Evolutionary conservation across 2,888 invertebrate species (phyloP).

Genomic region (Dexiosoma caninum): DNA sequence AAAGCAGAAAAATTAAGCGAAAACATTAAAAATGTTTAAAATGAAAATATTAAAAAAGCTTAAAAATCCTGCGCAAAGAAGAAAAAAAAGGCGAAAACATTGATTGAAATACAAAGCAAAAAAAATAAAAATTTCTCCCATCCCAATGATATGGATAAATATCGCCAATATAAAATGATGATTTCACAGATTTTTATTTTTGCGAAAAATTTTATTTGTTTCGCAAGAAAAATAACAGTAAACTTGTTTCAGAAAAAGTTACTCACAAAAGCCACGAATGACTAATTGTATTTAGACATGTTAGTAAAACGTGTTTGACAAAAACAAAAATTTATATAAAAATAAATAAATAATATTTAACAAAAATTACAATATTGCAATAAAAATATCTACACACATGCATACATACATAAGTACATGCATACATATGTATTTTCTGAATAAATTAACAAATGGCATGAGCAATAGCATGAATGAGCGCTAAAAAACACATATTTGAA

Average conservation of each 20-base stretch:
- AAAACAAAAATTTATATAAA: background rate
- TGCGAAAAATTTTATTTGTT: background rate
- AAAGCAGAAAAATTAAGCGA: too few relatives aligned
- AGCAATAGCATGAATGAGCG: constrained; percentile 14
- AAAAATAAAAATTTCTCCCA: background rate
- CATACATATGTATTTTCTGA: too few relatives aligned
- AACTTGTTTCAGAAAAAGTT: background rate
- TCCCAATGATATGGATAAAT: background rate
- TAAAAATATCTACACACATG: background rate
- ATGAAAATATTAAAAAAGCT: too few relatives aligned
- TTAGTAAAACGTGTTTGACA: constrained; percentile 56
- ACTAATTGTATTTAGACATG: constrained; percentile 51
- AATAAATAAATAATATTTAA: too few relatives aligned
- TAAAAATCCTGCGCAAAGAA: too few relatives aligned
- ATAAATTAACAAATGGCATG: constrained; percentile 10
- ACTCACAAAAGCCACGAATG: constrained; percentile 2
- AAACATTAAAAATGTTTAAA: too few relatives aligned
- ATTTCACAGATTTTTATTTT: constrained; percentile 27
- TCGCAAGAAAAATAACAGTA: background rate
- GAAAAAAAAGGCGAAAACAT: background rate
- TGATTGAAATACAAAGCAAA: background rate
- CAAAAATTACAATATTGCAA: constrained; percentile 16
- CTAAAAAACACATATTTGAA: constrained; percentile 26
- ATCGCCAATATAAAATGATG: constrained; percentile 2
- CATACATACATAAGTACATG: too few relatives aligned